phyloP scores from a whole-genome alignment of 2,888 invertebrate genomes.

The Xylophagus ater region DNA sequence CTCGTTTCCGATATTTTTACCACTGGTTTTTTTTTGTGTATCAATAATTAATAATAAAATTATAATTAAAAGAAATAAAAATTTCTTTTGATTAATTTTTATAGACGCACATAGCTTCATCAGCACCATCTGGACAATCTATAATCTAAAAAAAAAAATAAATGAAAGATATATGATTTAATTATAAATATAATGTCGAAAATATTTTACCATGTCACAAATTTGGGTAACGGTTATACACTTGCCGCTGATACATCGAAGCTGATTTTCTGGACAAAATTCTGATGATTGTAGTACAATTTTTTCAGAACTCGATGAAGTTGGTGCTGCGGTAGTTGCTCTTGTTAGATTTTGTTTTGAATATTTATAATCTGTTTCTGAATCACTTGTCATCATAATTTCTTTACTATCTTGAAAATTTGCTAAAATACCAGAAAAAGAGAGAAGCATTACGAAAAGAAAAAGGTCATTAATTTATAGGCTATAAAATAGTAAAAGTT shows the following conservation, averaged over 20 bases:
- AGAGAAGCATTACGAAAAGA: no score
- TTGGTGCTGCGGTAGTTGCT: constrained; percentile 12
- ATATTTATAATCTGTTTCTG: constrained; percentile 37
- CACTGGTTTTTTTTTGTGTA: no score
- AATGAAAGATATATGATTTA: constrained; percentile 3
- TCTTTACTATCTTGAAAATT: constrained; percentile 49
- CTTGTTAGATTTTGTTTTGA: constrained; percentile 21
- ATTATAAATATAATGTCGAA: background rate
- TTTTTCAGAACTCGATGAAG: constrained; percentile 20
- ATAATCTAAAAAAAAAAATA: constrained; percentile 23
- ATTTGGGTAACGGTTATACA: constrained; percentile 52
- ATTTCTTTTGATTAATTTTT: no score
- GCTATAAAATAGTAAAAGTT: no score
- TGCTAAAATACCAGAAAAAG: constrained; percentile 28
- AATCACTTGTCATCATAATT: constrained; percentile 49
- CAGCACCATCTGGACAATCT: constrained; percentile 53
- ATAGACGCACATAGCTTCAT: constrained; percentile 52
- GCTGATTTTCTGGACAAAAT: constrained; percentile 43
- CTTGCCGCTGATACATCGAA: constrained; percentile 52
- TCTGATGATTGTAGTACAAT: constrained; percentile 38
- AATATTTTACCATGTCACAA: constrained; percentile 42
- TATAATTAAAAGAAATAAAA: no score
- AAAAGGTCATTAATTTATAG: no score
- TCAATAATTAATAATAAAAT: no score
- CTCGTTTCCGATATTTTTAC: no score